Base-by-base conservation (phyloP, 1,140 invertebrate species). In the Zaprionus ghesquierei region DNA sequence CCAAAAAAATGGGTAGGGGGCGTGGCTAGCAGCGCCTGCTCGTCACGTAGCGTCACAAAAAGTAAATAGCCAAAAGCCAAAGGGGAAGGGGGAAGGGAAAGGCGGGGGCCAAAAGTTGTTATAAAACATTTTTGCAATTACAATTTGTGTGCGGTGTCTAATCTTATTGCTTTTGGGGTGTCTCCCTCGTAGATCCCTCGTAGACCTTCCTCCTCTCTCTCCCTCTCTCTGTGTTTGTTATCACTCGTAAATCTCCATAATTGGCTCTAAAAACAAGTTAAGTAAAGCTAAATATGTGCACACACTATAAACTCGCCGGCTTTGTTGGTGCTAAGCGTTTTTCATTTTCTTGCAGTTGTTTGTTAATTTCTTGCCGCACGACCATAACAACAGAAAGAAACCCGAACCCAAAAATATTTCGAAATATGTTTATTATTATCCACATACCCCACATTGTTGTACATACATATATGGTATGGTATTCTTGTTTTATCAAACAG, bases 241-340 rank as follows among this genome's bases (percentile, higher is more conserved):
- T 61, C 64, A 55, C 64, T 73, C 64, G 50, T 55, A 69, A 73
- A 69, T 69, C 64, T 69, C 29, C 70, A 69, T 73, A 69, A 73
- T 73, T 73, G 70, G 41, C 70, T 56, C 64, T 73, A 73, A 73
- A 73, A 73, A 69, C 38, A 55, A 50, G 56, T 50, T 62, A 61
- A 73, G 55, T 49, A 60, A 68, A 41, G 58, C 65, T 62, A 55
- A 73, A 68, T 71, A 41, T 71, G 29, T 63, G 62, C 62, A 72
- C 63, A 68, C 63, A 68, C 54, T 62, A 62, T 55, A 38, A 54
- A 58, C 31, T 13, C 13, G 55, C 54, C 38, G 5, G 33, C 10
- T 5, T 6, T 4, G 31, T 12, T 1, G 13, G 13, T 31, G 56
- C 50, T 55, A 62, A 73, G 29, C 62, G 65, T 58, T 58, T 56